These are phyloP conservation scores for Stenoptilia bipunctidactyla DNA, from an alignment of 2,888 invertebrate genomes.

Conservation along the genomic window DNA sequence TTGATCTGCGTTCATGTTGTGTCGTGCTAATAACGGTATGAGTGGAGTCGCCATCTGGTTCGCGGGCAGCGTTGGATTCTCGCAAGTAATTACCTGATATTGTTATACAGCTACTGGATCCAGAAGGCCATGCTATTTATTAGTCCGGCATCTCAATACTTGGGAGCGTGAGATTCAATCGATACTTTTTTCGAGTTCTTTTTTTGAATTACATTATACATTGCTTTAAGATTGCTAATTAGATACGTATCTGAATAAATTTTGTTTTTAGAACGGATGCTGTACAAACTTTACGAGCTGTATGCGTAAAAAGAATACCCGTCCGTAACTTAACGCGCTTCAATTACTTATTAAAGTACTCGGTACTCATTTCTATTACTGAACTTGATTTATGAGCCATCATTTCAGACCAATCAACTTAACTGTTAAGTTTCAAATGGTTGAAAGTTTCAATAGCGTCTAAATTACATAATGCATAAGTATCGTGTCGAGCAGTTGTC, in stretches of 20 bases:
- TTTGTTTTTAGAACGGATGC: too few relatives aligned
- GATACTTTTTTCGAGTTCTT: not conserved
- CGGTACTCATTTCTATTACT: not conserved
- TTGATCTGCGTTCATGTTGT: slow-evolving; percentile 14
- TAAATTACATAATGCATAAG: slow-evolving; percentile 34
- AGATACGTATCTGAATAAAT: too few relatives aligned
- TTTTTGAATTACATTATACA: too few relatives aligned
- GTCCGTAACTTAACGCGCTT: too few relatives aligned
- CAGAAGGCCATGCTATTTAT: slow-evolving; percentile 31
- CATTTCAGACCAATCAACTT: not conserved
- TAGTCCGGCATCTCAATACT: slow-evolving; percentile 28
- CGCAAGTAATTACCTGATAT: slow-evolving; percentile 41
- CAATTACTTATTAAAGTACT: too few relatives aligned
- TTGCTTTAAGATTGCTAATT: too few relatives aligned
- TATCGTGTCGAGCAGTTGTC: slow-evolving; percentile 27
- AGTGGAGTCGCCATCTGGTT: slow-evolving; percentile 44
- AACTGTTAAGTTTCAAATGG: slow-evolving; percentile 20
- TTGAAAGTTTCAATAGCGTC: slow-evolving; percentile 9
- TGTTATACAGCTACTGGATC: slow-evolving; percentile 53
- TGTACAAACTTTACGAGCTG: too few relatives aligned
- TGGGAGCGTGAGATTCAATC: slow-evolving; percentile 29
- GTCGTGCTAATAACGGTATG: slow-evolving; percentile 36
- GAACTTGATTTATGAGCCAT: too few relatives aligned
- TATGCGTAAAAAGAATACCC: too few relatives aligned
- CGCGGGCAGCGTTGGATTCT: slow-evolving; percentile 28